A percentile compares a stretch with the other conserved stretches of the same genome.
Evolutionary conservation across 2,113 vertebrate species (phyloP).

Genomic region (Formicarius rufipectus): DNA sequence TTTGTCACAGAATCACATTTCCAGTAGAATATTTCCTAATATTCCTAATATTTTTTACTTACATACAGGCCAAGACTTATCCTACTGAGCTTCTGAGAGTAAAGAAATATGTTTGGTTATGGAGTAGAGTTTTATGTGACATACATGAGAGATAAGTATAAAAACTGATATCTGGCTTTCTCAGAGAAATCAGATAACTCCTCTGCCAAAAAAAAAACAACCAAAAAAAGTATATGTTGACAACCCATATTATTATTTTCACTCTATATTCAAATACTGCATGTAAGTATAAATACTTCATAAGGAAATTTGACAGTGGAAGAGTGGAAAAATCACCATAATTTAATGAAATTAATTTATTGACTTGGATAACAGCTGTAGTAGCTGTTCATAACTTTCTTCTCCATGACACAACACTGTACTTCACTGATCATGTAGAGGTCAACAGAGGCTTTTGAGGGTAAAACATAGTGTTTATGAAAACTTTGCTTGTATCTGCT

Average conservation of each 20-base stretch:
- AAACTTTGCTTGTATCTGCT: neutral
- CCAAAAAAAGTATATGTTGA: neutral
- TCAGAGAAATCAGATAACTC: fast-evolving
- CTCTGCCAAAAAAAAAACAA: neutral
- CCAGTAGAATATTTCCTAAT: neutral
- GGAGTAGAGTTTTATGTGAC: neutral
- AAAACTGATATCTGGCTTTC: neutral
- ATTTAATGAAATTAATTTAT: neutral
- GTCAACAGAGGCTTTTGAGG: neutral
- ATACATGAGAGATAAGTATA: neutral
- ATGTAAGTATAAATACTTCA: neutral
- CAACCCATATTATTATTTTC: neutral
- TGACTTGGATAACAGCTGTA: neutral
- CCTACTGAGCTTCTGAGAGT: neutral
- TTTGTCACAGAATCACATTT: neutral
- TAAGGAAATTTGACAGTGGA: neutral
- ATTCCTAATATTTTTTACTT: neutral
- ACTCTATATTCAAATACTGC: neutral
- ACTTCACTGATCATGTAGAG: neutral
- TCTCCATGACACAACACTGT: neutral
- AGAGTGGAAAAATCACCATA: neutral
- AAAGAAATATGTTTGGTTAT: neutral
- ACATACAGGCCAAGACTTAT: neutral
- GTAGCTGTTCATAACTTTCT: neutral
- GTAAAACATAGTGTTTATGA: neutral